Conservation (phyloP, 2,888 invertebrate species). For the Caenorhabditis sp. region DNA sequence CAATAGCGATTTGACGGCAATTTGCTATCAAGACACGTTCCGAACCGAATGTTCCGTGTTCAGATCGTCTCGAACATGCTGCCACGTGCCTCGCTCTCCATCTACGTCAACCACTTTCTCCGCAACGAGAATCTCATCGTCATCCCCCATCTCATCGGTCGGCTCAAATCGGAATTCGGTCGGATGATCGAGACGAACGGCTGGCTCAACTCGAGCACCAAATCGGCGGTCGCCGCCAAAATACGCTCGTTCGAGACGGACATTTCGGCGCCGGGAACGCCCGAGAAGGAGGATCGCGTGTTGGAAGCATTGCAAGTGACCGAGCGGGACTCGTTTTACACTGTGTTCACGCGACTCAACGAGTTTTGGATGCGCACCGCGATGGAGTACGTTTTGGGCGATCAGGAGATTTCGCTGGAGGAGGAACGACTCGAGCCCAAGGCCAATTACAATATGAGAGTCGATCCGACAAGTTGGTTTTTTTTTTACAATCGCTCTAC, state of each 20-base stretch:
- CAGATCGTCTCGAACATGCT: background rate
- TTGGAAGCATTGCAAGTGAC: background rate
- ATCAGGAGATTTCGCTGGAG: background rate
- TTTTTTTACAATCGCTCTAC: too few relatives aligned
- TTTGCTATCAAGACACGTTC: background rate
- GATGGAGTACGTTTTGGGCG: background rate
- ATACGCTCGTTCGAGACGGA: background rate
- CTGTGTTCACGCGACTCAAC: background rate
- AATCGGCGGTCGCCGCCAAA: too few relatives aligned
- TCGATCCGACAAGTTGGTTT: background rate
- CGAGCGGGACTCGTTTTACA: background rate
- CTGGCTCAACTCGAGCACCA: too few relatives aligned
- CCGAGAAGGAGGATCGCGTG: background rate
- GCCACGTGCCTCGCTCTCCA: conserved; percentile 3
- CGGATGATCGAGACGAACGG: too few relatives aligned
- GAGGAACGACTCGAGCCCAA: background rate
- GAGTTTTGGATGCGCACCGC: background rate
- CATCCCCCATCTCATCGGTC: background rate
- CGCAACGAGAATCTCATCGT: background rate
- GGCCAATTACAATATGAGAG: background rate
- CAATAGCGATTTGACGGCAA: too few relatives aligned
- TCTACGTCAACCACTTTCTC: conserved; percentile 16
- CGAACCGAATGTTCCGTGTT: too few relatives aligned
- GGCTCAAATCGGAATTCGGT: background rate
- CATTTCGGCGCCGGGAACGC: background rate